Conservation (phyloP, 2,113 vertebrate genomes). For the Caracal caracal region DNA sequence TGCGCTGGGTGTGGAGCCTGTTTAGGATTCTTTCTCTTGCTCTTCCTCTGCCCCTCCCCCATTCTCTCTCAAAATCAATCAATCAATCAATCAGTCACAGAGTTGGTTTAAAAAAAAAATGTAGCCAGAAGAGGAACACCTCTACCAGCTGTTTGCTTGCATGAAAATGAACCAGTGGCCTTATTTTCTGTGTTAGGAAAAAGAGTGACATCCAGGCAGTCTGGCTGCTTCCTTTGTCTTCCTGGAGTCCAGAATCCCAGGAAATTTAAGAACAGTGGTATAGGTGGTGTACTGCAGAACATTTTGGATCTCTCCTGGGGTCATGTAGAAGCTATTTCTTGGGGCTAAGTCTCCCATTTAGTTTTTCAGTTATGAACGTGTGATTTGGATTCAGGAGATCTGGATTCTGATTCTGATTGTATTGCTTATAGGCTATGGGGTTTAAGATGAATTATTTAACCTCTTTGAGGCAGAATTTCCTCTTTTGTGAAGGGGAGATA, state of each 20-base stretch:
- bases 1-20: no score
- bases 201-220: not conserved
- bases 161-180: not conserved
- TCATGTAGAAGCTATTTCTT: not conserved
- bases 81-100: no score
- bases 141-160: not conserved
- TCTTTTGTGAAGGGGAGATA: not conserved
- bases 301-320: not conserved
- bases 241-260: not conserved
- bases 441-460: not conserved
- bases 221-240: not conserved
- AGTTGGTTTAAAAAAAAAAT: not conserved
- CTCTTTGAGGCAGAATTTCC: not conserved
- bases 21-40: no score
- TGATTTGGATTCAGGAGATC: not conserved
- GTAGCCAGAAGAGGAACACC: not conserved
- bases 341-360: not conserved
- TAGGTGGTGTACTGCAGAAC: not conserved
- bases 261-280: not conserved
- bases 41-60: no score
- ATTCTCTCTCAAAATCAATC: no score
- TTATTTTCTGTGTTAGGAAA: not conserved
- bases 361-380: not conserved
- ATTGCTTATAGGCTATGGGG: not conserved
- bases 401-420: not conserved